Percentiles rank a stretch among this genome's conserved stretches.
phyloP scores from a whole-genome alignment of 2,113 vertebrate species.

The Lanius collurio region DNA sequence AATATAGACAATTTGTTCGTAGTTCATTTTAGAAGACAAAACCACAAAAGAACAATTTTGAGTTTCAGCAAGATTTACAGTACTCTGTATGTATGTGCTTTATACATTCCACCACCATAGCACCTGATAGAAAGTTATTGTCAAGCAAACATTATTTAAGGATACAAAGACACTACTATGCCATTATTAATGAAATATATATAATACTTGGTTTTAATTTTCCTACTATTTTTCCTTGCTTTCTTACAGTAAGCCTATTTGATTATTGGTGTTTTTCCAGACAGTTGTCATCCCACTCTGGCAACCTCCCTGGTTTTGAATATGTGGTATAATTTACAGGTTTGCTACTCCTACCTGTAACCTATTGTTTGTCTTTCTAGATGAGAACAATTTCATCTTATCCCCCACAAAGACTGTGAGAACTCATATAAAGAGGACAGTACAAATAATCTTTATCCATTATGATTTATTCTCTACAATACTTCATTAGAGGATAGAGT shows the following conservation, averaged over 20 bases:
- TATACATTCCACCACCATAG: background rate
- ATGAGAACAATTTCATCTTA: background rate
- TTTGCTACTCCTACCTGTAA: background rate
- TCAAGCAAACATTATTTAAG: background rate
- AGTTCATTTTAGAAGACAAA: background rate
- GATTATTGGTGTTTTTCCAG: background rate
- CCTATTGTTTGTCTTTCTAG: background rate
- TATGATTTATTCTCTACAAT: constrained; percentile 86
- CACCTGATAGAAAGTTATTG: background rate
- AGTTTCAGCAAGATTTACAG: background rate
- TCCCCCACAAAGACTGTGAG: background rate
- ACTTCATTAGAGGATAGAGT: constrained; percentile 80
- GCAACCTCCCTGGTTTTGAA: background rate
- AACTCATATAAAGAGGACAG: constrained; percentile 47
- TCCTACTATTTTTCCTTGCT: background rate
- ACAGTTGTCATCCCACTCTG: background rate
- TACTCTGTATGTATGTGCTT: background rate
- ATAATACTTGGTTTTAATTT: background rate
- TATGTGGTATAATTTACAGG: background rate
- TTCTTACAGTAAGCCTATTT: background rate
- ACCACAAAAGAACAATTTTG: background rate
- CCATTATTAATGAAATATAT: background rate
- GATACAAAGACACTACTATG: background rate
- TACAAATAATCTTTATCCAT: constrained; percentile 71
- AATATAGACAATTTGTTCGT: background rate